Evolutionary conservation across 2,888 invertebrate genomes (phyloP), one percentile per base, ranked within the genome.

Genomic region (Noctua pronuba): DNA sequence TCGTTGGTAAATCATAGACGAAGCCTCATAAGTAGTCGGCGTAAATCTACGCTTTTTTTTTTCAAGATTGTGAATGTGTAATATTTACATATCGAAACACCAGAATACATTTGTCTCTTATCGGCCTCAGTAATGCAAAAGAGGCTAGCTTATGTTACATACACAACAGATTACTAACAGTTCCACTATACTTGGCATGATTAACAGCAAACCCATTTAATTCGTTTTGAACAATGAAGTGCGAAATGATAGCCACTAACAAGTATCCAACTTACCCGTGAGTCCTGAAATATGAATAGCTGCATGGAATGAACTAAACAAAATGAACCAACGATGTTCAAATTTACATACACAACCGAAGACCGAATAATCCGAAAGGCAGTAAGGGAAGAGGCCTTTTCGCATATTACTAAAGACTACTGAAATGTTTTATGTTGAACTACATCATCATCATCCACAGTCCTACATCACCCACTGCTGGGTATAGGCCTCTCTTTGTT

Each of bases 1-100:
- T 87, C 86, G 86, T 87, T 89, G 88, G 86, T 55, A 77, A 80
- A 74, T 79, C 71, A 66, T 84, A 62, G 65, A 66, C 67, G 60
- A 83, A 73, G 64, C 46, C 38, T 83, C 44, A 21, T 73, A 81
- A 41, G 38, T 70, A 66, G 44, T 60, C 18, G 28, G 46, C 41
- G 46, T 66, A 81, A 60, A 55, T 38, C n/a, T 44, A 46, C 46
- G 62, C 11, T 28, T 11, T 28, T 11, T 28, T 55, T 70, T 67
- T 62, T 46, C 62, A 70, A 28, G n/a, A 35, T 77, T 77, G 5
- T 31, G 16, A 16, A 35, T 60, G 28, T 44, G 10, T 44, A n/a
- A 38, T 60, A 28, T 77, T 31, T 10, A 21, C 35, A 41, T 21
- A 24, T 69, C 13, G 35, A 31, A 62, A 68, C n/a, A 41, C 21